phyloP scores from a whole-genome alignment of 2,797 vertebrate species.

The Yasuhikotakia modesta region DNA sequence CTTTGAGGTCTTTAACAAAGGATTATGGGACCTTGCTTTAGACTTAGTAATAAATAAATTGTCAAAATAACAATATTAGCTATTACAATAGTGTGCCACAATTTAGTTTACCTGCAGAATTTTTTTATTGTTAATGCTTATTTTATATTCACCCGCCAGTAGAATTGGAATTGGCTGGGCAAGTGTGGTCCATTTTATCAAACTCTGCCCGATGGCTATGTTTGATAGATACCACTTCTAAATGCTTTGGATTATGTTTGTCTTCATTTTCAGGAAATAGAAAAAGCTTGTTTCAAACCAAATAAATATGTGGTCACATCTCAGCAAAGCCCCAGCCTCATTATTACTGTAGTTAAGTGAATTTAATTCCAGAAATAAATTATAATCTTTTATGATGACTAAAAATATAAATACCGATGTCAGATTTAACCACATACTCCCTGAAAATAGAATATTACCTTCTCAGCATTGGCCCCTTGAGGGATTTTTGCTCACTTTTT shows the following conservation, averaged over 20 bases:
- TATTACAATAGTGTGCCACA: constrained; percentile 51
- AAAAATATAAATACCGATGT: constrained; percentile 53
- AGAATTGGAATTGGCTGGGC: constrained; percentile 31
- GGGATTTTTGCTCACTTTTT: constrained; percentile 46
- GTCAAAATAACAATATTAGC: constrained; percentile 52
- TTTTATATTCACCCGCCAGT: constrained; percentile 40
- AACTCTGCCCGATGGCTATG: constrained; percentile 49
- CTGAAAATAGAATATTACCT: constrained; percentile 58
- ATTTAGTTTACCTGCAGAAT: constrained; percentile 23
- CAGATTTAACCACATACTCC: constrained; percentile 54
- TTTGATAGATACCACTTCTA: constrained; percentile 37
- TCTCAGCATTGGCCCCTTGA: constrained; percentile 45
- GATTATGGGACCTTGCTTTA: constrained; percentile 32
- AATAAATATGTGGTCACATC: constrained; percentile 47
- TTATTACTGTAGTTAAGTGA: constrained; percentile 48
- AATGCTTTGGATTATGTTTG: constrained; percentile 44
- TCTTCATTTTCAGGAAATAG: constrained; percentile 50
- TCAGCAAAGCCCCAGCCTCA: constrained; percentile 37
- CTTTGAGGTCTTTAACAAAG: constrained; percentile 9
- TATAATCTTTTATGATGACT: constrained; percentile 53
- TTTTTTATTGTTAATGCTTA: constrained; percentile 36
- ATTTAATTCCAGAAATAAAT: constrained; percentile 53
- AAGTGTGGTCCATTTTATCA: constrained; percentile 57
- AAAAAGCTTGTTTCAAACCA: constrained; percentile 50
- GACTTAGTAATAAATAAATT: constrained; percentile 24